Percentiles rank a stretch among this genome's conserved stretches.
Evolutionary conservation across 2,797 vertebrate species (phyloP).

Genomic region (Odontamblyopus rebecca): DNA sequence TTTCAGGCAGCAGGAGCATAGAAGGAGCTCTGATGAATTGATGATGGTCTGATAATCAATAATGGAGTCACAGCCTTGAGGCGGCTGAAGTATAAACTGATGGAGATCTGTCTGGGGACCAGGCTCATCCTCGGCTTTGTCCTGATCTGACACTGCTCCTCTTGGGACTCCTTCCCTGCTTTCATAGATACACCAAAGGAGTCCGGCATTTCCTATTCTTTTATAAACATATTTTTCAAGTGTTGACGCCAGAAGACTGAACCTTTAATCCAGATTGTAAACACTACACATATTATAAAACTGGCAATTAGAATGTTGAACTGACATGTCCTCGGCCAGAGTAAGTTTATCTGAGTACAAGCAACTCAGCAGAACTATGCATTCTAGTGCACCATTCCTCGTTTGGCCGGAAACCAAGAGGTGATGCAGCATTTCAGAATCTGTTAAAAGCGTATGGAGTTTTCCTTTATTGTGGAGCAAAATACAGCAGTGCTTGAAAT

Average conservation of each 20-base stretch:
- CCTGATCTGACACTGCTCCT: constrained; percentile 35
- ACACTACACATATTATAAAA: not conserved
- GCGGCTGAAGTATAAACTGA: constrained; percentile 23
- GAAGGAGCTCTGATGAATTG: constrained; percentile 42
- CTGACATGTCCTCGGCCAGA: constrained; percentile 6
- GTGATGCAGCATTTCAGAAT: constrained; percentile 4
- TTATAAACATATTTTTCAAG: not conserved
- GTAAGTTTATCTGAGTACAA: constrained; percentile 13
- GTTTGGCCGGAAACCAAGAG: constrained; percentile 4
- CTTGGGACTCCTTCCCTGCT: constrained; percentile 29
- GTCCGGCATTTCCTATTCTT: constrained; percentile 37
- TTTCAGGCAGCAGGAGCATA: constrained; percentile 26
- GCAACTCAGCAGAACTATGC: constrained; percentile 9
- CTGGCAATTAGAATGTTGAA: not conserved
- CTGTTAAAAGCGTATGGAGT: not conserved
- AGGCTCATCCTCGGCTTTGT: constrained; percentile 32
- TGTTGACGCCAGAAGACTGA: not conserved
- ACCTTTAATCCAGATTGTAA: not conserved
- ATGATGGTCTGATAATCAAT: constrained; percentile 55
- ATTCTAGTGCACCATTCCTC: not conserved
- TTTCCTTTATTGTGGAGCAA: constrained; percentile 5
- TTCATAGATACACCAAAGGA: constrained; percentile 21
- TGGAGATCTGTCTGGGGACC: constrained; percentile 28
- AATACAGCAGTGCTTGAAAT: not conserved
- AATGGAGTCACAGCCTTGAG: constrained; percentile 35